Evolutionary conservation across 2,797 vertebrate genomes (phyloP).

Genomic region (Amblyopsis hoosieri): DNA sequence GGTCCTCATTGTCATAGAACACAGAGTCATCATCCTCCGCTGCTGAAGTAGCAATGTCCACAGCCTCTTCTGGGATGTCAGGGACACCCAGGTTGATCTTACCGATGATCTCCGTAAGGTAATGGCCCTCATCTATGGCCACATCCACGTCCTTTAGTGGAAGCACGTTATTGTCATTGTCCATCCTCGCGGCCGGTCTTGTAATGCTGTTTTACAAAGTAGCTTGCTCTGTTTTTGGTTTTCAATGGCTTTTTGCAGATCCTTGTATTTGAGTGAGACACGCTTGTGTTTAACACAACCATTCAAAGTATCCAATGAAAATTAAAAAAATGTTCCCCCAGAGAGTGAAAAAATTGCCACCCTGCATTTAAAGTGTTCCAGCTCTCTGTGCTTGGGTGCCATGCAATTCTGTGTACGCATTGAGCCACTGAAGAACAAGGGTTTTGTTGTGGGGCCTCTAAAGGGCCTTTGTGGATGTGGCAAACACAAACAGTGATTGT

Average conservation of each 20-base stretch:
- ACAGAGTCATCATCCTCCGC: constrained; percentile 72
- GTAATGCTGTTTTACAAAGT: background rate
- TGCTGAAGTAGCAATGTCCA: constrained; percentile 36
- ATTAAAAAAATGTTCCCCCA: constrained; percentile 36
- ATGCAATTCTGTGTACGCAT: constrained; percentile 75
- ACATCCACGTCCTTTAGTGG: constrained; percentile 51
- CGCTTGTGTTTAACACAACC: constrained; percentile 39
- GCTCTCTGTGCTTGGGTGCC: constrained; percentile 70
- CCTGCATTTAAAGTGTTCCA: constrained; percentile 62
- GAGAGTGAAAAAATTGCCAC: constrained; percentile 63
- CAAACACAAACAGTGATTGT: constrained; percentile 83
- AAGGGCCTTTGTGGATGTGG: constrained; percentile 83
- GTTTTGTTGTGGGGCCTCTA: constrained; percentile 83
- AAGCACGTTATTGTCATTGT: constrained; percentile 49
- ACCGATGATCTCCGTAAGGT: constrained; percentile 56
- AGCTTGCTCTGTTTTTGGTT: background rate
- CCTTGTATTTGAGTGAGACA: constrained; percentile 23
- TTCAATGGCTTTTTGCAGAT: background rate
- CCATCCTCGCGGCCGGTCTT: constrained; percentile 63
- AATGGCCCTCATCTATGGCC: constrained; percentile 63
- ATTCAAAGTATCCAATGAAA: constrained; percentile 52
- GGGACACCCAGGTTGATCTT: constrained; percentile 34
- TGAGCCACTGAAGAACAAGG: constrained; percentile 77
- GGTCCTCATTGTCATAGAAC: constrained; percentile 73
- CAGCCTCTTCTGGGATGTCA: constrained; percentile 34